Base-by-base conservation (phyloP, 2,888 invertebrate species). In the Stegana nigrithorax region DNA sequence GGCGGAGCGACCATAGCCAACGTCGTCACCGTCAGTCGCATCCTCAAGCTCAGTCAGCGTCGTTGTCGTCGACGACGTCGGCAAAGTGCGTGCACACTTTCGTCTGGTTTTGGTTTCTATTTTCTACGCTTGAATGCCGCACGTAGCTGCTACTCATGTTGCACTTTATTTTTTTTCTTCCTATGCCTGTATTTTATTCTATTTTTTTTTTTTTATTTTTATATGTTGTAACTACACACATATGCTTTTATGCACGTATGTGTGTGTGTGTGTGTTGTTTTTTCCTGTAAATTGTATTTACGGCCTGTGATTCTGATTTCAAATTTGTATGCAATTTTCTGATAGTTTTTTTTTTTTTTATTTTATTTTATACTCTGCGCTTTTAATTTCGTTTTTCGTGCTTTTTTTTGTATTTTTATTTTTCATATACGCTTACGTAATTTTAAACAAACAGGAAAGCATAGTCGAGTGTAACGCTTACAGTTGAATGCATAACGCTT, bases 81-180 rank as follows among this genome's bases (percentile, higher is more conserved):
- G 72, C 76, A 78, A 73, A 78, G 78, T 75, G 75, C 75, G 75
- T 75, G 73, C 72, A 71, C n/a, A 39, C 67, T 73, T 73, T 68
- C 65, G 68, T 65, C 67, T 71, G 67, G 66, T 42, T 51, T 27
- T 19, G 32, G 12, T 21, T 23, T 23, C 4, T 2, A 7, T 5
- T 39, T 39, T 1, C 50, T 23, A 50, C 26, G 50, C 50, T 50
- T 50, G 26, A 50, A 50, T 50, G 26, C n/a, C 50, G 26, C 26
- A 23, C 12, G n/a, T 23, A 23, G 45, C 23, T 60, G 58, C 12
- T 51, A 27, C 44, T 42, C 32, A 59, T 47, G 27, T 47, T 45
- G 21, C 32, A 59, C 29, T 58, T 39, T 44, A 44, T 25, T 57
- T 44, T 26, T 42, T n/a, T 42, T 42, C n/a, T 42, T 42, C n/a